Conservation (phyloP, 2,888 invertebrate species). For the Hetaerina titia region DNA sequence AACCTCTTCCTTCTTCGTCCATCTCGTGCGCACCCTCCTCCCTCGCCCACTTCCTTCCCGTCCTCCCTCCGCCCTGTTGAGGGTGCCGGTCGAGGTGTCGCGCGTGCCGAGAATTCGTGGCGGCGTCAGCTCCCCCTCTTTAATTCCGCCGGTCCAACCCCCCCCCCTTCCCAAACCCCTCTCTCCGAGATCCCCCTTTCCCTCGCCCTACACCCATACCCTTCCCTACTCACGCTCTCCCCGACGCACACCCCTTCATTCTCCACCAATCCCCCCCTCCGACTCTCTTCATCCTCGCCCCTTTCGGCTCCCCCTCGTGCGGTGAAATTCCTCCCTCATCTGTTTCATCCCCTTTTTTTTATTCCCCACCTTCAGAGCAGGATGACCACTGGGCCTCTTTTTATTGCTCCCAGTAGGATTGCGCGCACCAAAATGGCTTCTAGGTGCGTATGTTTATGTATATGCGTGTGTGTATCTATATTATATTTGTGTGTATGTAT, state of each 20-base stretch:
- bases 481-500: too few relatives aligned
- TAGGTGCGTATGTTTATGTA: not conserved
- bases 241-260: not conserved
- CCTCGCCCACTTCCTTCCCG: not conserved
- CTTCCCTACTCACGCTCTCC: not conserved
- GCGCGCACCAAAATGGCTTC: constrained; percentile 30
- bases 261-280: not conserved
- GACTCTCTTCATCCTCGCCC: not conserved
- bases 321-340: not conserved
- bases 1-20: not conserved
- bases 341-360: constrained; percentile 1
- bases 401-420: constrained; percentile 6
- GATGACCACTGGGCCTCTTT: constrained; percentile 33
- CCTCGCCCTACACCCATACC: not conserved
- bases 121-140: not conserved
- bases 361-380: constrained; percentile 3
- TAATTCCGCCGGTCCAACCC: not conserved
- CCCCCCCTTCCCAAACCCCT: not conserved
- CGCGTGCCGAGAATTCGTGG: constrained; percentile 53
- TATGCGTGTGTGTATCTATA: too few relatives aligned
- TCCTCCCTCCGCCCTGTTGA: constrained; percentile 26
- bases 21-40: not conserved
- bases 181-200: not conserved
- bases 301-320: not conserved
- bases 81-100: constrained; percentile 52